Conservation (phyloP, 2,888 invertebrate genomes). For the Sminthurinus aureus region DNA sequence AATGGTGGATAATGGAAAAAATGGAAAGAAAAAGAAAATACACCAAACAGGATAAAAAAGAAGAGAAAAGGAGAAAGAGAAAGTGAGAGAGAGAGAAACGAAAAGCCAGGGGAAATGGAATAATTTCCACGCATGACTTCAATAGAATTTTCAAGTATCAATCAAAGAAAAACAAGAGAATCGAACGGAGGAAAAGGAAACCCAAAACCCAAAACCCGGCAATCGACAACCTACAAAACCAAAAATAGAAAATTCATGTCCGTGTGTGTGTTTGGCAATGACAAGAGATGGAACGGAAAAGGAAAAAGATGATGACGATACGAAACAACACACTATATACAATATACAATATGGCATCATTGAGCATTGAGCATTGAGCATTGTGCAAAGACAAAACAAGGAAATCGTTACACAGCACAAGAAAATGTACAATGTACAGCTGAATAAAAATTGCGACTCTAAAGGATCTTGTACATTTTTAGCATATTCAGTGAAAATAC, state of each 20-base stretch:
- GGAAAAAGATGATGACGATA: background rate
- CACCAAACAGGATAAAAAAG: background rate
- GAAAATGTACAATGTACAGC: background rate
- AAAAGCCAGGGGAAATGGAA: background rate
- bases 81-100: background rate
- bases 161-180: slow-evolving; percentile 25
- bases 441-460: background rate
- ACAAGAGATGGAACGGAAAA: background rate
- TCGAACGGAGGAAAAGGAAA: background rate
- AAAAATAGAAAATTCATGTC: no score
- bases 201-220: background rate
- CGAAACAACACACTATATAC: background rate
- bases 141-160: slow-evolving; percentile 11
- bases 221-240: no score
- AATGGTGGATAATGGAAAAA: no score
- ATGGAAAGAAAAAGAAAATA: background rate
- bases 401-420: no score
- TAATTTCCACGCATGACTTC: slow-evolving; percentile 28
- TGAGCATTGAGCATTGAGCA: no score
- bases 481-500: background rate
- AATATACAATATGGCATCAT: slow-evolving; percentile 1
- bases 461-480: background rate
- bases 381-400: slow-evolving; percentile 15
- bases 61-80: background rate
- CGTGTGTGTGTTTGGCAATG: no score